These are phyloP conservation scores for Brachyptera risi DNA, from an alignment of 2,888 invertebrate genomes.

Conservation along the genomic window DNA sequence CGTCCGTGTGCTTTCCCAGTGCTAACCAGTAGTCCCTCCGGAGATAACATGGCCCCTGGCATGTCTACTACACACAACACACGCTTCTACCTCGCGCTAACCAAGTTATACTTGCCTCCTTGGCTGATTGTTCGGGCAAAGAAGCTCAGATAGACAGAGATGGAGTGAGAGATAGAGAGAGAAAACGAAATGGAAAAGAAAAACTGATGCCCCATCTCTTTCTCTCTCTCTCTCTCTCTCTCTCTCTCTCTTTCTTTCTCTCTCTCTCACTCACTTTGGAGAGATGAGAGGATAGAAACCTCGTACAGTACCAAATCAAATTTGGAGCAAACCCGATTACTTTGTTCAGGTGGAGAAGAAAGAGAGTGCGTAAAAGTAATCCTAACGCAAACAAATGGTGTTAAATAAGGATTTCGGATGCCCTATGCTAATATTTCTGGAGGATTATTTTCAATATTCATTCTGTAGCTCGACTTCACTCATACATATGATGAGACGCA, in stretches of 20 bases:
- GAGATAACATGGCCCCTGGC: not conserved
- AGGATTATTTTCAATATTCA: no score
- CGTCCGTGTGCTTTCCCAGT: not conserved
- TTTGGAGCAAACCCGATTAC: conserved; percentile 21
- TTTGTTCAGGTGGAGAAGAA: conserved; percentile 1
- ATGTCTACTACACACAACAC: conserved; percentile 2
- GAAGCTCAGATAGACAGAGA: conserved; percentile 17
- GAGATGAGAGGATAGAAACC: not conserved
- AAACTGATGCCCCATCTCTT: no score
- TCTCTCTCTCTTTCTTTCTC: not conserved
- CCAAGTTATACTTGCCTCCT: conserved; percentile 28
- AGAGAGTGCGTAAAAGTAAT: conserved; percentile 23
- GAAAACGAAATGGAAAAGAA: conserved; percentile 20
- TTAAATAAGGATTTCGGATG: not conserved
- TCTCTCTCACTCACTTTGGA: not conserved
- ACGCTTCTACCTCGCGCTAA: conserved; percentile 17
- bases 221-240: no score
- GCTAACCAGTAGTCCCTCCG: conserved; percentile 15
- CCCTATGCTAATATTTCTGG: no score
- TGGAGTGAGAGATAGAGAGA: no score
- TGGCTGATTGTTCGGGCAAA: conserved; percentile 28
- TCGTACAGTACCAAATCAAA: conserved; percentile 12
- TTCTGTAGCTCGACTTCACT: no score
- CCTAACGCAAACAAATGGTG: conserved; percentile 29
- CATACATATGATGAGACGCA: no score